Base-by-base conservation (phyloP, 2,888 invertebrate species). In the Pachymerium ferrugineum region DNA sequence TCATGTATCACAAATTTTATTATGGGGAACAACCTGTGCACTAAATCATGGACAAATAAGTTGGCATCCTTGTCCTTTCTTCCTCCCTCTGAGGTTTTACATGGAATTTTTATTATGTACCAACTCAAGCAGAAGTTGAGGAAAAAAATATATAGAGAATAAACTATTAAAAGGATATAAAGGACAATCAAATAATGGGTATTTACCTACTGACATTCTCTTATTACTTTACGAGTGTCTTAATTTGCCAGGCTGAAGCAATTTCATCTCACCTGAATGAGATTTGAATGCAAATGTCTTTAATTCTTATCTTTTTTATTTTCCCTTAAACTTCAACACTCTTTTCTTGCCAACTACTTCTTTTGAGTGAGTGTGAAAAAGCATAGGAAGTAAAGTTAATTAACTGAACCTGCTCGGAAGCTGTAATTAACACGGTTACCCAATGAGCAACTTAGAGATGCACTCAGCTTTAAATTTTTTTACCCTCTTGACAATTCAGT, bases 11-110 rank as follows among this genome's bases (percentile, higher is more conserved):
- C 47, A 19, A 54, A 54, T 54, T 54, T 54, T 54, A 54, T 54
- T 54, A 54, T 22, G 47, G 47, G 47, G 47, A 54, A 54, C 47
- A 54, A 54, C 47, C 47, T 54, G 19, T 54, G 19, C 22, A 54
- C 47, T 54, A 54, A 54, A 54, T 54, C 47, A 54, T 54, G 47
- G 47, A 54, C 47, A 54, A 54, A 54, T 54, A 54, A 54, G 47
- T 22, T 54, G 47, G 19, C 47, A 22, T 54, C n/a, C 47, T 54
- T 54, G 47, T 54, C 47, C 19, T 19, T n/a, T 54, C 22, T 22
- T 54, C 22, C 47, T 19, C 19, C 47, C 47, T 10, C 6, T 19
- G 47, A 22, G 47, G 47, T 22, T 54, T 54, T 16, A 54, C 47
- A 16, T 54, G 47, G 47, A 54, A 54, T 54, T 54, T 54, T 54